Conservation (phyloP, 2,888 invertebrate species). For the Penaeus monodon region DNA sequence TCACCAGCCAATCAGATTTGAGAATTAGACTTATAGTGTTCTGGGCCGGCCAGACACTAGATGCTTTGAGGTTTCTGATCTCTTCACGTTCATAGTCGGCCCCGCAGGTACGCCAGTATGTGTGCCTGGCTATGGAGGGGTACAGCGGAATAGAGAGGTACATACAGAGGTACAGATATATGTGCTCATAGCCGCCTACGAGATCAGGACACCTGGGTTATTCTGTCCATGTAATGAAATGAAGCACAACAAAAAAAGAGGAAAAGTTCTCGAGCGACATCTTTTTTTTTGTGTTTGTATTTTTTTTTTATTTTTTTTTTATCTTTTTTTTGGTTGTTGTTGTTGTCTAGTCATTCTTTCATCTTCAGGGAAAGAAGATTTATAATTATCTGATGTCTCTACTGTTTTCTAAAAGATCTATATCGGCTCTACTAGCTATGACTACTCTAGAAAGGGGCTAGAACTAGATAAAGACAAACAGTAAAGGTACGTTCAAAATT, state of each 20-base stretch:
- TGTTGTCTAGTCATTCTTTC: conserved; percentile 6
- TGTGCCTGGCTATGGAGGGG: conserved; percentile 13
- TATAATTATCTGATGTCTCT: conserved; percentile 23
- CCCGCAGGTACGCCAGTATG: conserved; percentile 14
- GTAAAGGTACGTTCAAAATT: conserved; percentile 58
- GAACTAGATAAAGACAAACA: conserved; percentile 63
- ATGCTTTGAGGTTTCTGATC: conserved; percentile 22
- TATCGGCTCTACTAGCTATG: conserved; percentile 44
- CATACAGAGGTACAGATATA: conserved; percentile 6
- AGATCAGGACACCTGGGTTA: conserved; percentile 15
- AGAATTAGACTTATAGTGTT: conserved; percentile 27
- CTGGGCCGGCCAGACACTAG: conserved; percentile 37
- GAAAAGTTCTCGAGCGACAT: conserved; percentile 1
- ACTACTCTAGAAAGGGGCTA: conserved; percentile 60
- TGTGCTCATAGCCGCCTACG: conserved; percentile 26
- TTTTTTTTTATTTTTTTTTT: background rate
- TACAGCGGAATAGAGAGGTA: conserved; percentile 17
- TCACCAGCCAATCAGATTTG: conserved; percentile 62
- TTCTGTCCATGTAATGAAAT: conserved; percentile 14
- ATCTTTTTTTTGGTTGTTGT: background rate
- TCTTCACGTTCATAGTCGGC: conserved; percentile 23
- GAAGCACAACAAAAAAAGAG: background rate
- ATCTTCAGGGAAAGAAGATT: conserved; percentile 34
- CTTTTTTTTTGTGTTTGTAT: conserved; percentile 5
- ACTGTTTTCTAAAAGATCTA: conserved; percentile 35